Evolutionary conservation across 2,797 vertebrate genomes (phyloP), one percentile per base, ranked within the genome.

Genomic region (Crypturellus tataupa): DNA sequence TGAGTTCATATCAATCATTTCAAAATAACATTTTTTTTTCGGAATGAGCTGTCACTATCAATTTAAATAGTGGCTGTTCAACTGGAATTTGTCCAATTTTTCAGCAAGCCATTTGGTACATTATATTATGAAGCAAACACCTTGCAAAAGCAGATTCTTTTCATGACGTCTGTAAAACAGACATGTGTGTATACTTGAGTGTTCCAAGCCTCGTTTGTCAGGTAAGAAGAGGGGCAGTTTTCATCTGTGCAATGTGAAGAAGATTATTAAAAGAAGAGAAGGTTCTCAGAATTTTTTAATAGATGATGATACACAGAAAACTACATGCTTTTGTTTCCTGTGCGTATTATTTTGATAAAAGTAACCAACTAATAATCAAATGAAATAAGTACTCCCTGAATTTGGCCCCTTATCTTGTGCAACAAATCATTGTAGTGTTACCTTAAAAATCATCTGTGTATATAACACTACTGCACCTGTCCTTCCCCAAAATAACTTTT

Each of bases 1-100:
- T 98, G 97, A 98, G 95, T 97, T 97, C 94, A 91, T 97, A 98
- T 98, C 97, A 97, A 93, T 98, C 98, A 98, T 91, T 96, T 91
- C 96, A 97, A 97, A 98, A 97, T 95, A 98, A 97, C 95, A n/a
- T 96, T 92, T 96, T 94, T 49, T 97, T 97, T 95, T 88, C 90
- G 93, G 95, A 97, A 96, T 96, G 95, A 97, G 95, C 97, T 98
- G 98, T 98, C 98, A 97, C 95, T 97, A 94, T 97, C 96, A 96
- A 97, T 98, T 97, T 97, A 95, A 97, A 95, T 93, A 97, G 95
- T 97, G 75, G 79, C 94, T 97, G 94, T 94, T 97, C 56, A 49
- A 46, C 75, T 98, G 97, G 97, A 98, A 96, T 97, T 85, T 91
- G 89, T 97, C 97, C 97, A 98, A 72, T 94, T 97, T 96, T 97